Evolutionary conservation across 2,888 invertebrate species (phyloP).

Genomic region (Apamea monoglypha): DNA sequence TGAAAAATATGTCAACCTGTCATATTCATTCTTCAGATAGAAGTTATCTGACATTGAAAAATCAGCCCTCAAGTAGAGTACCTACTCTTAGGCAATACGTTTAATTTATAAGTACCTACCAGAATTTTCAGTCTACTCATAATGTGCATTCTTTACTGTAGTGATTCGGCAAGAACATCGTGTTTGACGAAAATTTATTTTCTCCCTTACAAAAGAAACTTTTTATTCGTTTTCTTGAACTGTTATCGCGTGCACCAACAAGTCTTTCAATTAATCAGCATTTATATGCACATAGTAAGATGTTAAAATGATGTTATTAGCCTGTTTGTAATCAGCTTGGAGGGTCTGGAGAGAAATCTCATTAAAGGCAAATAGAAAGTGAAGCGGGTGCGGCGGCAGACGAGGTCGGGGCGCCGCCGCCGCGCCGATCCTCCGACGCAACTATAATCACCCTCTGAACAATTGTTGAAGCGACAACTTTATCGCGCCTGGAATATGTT

Average conservation of each 20-base stretch:
- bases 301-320: conserved; percentile 66
- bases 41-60: too few species aligned
- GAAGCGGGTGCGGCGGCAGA: conserved; percentile 30
- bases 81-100: background rate
- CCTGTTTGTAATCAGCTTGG: conserved; percentile 67
- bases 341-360: conserved; percentile 70
- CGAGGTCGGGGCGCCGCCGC: conserved; percentile 14
- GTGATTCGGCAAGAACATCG: background rate
- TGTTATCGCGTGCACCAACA: conserved; percentile 1
- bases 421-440: conserved; percentile 2
- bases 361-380: conserved; percentile 68
- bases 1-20: background rate
- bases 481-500: background rate
- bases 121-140: background rate
- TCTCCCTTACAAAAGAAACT: background rate
- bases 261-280: conserved; percentile 38
- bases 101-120: too few species aligned
- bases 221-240: background rate
- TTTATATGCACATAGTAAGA: conserved; percentile 47
- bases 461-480: conserved; percentile 33
- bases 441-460: conserved; percentile 37
- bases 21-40: background rate
- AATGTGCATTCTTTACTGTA: background rate
- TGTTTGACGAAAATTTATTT: background rate
- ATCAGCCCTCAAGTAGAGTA: background rate